phyloP scores from a whole-genome alignment of 2,797 vertebrate genomes.

The Microtus agrestis region DNA sequence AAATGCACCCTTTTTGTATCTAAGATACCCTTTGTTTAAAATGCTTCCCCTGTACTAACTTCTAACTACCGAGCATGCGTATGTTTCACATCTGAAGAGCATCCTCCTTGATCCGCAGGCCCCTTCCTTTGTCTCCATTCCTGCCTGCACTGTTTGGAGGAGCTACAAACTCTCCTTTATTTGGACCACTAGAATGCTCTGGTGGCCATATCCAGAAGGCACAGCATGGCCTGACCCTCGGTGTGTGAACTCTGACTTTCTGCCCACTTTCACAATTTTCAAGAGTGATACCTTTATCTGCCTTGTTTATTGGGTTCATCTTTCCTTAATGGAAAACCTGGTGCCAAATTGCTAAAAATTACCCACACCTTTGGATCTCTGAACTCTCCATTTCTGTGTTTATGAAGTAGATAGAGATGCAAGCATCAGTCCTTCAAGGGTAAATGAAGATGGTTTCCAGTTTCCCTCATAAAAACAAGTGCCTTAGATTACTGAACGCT shows the following conservation, averaged over 20 bases:
- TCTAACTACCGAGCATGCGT: conserved; percentile 32
- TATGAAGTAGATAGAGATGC: not conserved
- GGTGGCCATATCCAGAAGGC: not conserved
- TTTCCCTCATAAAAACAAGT: not conserved
- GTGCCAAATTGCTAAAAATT: conserved; percentile 2
- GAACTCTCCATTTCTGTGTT: not conserved
- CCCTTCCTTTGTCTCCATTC: conserved; percentile 56
- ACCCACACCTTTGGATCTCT: not conserved
- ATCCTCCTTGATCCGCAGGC: conserved; percentile 65
- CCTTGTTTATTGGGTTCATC: not conserved
- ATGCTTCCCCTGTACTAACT: conserved; percentile 57
- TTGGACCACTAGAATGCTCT: not conserved
- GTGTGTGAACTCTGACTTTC: not conserved
- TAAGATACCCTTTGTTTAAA: conserved; percentile 62
- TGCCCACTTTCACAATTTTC: not conserved
- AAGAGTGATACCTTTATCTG: not conserved
- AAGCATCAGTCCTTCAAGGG: not conserved
- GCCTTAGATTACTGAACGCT: not conserved
- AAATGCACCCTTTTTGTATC: conserved; percentile 60
- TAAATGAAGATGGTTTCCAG: not conserved
- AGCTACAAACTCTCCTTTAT: not conserved
- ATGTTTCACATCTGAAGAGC: conserved; percentile 21
- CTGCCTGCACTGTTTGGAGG: conserved; percentile 35
- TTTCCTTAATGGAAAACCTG: conserved; percentile 16
- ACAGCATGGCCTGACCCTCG: not conserved